A percentile compares a stretch with the other conserved stretches of the same genome.
Evolutionary conservation across 2,888 invertebrate species (phyloP).

Genomic region (Axea sp.): DNA sequence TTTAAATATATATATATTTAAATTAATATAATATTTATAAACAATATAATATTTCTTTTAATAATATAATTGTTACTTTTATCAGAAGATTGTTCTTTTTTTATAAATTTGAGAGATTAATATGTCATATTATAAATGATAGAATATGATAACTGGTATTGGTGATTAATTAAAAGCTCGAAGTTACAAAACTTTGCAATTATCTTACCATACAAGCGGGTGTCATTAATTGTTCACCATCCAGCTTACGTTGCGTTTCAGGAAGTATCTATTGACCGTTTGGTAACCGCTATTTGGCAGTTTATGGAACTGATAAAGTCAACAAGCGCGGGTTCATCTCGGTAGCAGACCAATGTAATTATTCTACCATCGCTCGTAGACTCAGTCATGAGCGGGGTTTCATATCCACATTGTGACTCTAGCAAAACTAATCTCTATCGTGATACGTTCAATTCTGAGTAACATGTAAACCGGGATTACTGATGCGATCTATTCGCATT

Average conservation of each 20-base stretch:
- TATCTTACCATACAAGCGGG: conserved; percentile 37
- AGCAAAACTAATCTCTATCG: conserved; percentile 17
- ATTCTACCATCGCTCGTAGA: conserved; percentile 14
- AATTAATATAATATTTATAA: no score
- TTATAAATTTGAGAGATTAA: no score
- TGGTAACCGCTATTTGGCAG: conserved; percentile 13
- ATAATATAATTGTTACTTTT: no score
- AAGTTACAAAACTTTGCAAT: conserved; percentile 62
- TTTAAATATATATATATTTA: no score
- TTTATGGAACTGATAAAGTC: conserved; percentile 48
- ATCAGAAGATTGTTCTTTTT: no score
- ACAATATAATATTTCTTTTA: no score
- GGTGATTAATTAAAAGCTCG: no score
- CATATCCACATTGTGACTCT: conserved; percentile 18
- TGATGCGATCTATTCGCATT: conserved; percentile 29
- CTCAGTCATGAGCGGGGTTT: conserved; percentile 5
- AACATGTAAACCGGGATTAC: conserved; percentile 34
- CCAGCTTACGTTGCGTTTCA: conserved; percentile 35
- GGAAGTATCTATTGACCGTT: no score
- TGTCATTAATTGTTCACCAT: conserved; percentile 39
- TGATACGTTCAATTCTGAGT: conserved; percentile 10
- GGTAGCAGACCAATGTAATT: conserved; percentile 26
- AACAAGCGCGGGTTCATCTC: conserved; percentile 36
- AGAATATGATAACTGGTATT: no score
- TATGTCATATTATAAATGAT: no score